phyloP scores from a whole-genome alignment of 2,888 invertebrate genomes.

The Meliscaeva auricollis region DNA sequence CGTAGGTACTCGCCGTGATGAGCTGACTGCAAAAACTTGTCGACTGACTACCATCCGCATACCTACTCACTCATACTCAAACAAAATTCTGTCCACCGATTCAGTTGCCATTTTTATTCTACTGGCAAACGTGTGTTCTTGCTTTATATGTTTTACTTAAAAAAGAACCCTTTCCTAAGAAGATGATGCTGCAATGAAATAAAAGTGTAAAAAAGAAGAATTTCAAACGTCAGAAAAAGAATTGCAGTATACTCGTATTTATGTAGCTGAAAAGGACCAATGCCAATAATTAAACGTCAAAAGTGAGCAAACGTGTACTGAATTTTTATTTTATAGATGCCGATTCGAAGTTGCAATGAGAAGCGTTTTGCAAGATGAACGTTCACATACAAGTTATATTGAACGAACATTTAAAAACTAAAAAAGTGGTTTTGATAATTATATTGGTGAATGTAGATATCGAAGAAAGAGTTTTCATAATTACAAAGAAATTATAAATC shows the following conservation, averaged over 20 bases:
- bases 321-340: slow-evolving; percentile 66
- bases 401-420: neutral
- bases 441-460: too few relatives aligned
- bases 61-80: neutral
- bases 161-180: slow-evolving; percentile 28
- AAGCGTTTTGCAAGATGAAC: slow-evolving; percentile 31
- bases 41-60: slow-evolving; percentile 37
- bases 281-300: slow-evolving; percentile 82
- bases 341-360: slow-evolving; percentile 54
- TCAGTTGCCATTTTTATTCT: slow-evolving; percentile 28
- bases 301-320: slow-evolving; percentile 81
- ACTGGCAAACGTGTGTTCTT: neutral
- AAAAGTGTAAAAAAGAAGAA: slow-evolving; percentile 27
- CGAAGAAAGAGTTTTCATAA: too few relatives aligned
- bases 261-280: slow-evolving; percentile 62
- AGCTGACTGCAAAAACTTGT: slow-evolving; percentile 66
- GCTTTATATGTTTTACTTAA: slow-evolving; percentile 4
- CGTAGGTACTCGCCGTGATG: slow-evolving; percentile 65
- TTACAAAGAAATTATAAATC: too few relatives aligned
- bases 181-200: slow-evolving; percentile 43
- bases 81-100: slow-evolving; percentile 12
- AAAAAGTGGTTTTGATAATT: too few relatives aligned
- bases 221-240: slow-evolving; percentile 63
- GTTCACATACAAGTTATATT: slow-evolving; percentile 9
- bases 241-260: slow-evolving; percentile 36